Percentiles rank a stretch among this genome's conserved stretches.
These are phyloP conservation scores for Gastrophysa polygoni DNA, from an alignment of 2,888 invertebrate species.

Conservation along the genomic window DNA sequence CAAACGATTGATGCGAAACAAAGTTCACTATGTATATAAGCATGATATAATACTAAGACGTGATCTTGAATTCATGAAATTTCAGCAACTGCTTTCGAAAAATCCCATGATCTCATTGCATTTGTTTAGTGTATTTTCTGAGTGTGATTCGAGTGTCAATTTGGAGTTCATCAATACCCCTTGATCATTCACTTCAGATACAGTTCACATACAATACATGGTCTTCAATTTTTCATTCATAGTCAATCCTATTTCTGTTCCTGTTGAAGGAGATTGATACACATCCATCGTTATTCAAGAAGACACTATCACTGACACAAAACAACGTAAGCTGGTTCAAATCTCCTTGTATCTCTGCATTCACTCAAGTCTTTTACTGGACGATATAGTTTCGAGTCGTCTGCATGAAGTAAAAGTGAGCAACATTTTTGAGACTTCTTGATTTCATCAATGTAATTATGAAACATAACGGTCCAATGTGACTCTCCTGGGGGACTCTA, in stretches of 20 bases:
- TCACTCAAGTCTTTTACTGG: background rate
- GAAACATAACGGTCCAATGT: background rate
- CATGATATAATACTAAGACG: constrained; percentile 1
- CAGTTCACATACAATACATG: background rate
- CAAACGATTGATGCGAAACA: background rate
- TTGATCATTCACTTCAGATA: background rate
- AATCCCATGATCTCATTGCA: background rate
- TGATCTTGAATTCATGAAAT: background rate
- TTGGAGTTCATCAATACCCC: no score
- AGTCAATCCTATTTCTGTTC: constrained; percentile 2
- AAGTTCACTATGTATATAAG: background rate
- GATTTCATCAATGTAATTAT: background rate
- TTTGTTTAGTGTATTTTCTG: background rate
- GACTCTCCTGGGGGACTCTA: background rate
- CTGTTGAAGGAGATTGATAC: background rate
- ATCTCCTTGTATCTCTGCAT: background rate
- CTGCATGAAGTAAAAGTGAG: background rate
- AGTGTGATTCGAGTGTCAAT: background rate
- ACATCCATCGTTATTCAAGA: background rate
- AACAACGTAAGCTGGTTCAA: background rate
- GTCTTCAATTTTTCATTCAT: background rate
- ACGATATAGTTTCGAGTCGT: background rate
- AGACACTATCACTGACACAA: background rate
- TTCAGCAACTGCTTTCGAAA: background rate
- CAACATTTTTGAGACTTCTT: background rate